A percentile compares a stretch with the other conserved stretches of the same genome.
phyloP scores from a whole-genome alignment of 2,888 invertebrate species.

The Dyspetes luteomarginatus region DNA sequence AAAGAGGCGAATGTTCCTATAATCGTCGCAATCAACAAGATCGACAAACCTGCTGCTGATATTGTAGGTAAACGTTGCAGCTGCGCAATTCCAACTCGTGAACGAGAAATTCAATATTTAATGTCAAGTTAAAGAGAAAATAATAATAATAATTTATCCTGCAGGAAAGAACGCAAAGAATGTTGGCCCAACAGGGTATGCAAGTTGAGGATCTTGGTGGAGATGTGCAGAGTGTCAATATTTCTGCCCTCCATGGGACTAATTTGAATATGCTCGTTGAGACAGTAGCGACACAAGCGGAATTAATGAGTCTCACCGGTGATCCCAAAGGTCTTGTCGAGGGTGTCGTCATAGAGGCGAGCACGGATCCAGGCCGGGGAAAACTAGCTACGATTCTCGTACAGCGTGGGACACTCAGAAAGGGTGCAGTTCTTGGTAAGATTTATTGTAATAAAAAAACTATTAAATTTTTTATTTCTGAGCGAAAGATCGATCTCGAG shows the following conservation, averaged over 20 bases:
- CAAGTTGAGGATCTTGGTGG: slow-evolving; percentile 95
- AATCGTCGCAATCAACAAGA: slow-evolving; percentile 98
- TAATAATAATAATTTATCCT: slow-evolving; percentile 55
- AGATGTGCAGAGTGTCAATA: slow-evolving; percentile 94
- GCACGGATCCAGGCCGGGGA: slow-evolving; percentile 88
- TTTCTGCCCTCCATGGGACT: slow-evolving; percentile 94
- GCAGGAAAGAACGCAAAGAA: slow-evolving; percentile 90
- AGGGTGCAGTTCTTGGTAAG: slow-evolving; percentile 84
- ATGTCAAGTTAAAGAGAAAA: not conserved
- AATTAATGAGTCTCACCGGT: slow-evolving; percentile 93
- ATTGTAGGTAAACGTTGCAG: slow-evolving; percentile 88
- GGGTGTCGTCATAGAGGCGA: slow-evolving; percentile 95
- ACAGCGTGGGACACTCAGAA: slow-evolving; percentile 86
- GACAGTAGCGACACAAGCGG: slow-evolving; percentile 92
- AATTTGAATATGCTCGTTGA: slow-evolving; percentile 93
- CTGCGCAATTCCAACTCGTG: not conserved
- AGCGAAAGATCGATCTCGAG: too few species aligned
- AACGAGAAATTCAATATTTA: slow-evolving; percentile 5
- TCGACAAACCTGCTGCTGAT: slow-evolving; percentile 96
- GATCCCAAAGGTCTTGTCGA: slow-evolving; percentile 94
- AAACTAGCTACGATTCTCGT: slow-evolving; percentile 86
- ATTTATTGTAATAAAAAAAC: not conserved
- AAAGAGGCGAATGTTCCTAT: slow-evolving; percentile 93
- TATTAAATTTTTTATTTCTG: slow-evolving; percentile 6
- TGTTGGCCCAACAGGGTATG: slow-evolving; percentile 91